Percentiles rank a stretch among this genome's conserved stretches.
These are phyloP conservation scores for Empis livida DNA, from an alignment of 2,888 invertebrate genomes.

Conservation along the genomic window DNA sequence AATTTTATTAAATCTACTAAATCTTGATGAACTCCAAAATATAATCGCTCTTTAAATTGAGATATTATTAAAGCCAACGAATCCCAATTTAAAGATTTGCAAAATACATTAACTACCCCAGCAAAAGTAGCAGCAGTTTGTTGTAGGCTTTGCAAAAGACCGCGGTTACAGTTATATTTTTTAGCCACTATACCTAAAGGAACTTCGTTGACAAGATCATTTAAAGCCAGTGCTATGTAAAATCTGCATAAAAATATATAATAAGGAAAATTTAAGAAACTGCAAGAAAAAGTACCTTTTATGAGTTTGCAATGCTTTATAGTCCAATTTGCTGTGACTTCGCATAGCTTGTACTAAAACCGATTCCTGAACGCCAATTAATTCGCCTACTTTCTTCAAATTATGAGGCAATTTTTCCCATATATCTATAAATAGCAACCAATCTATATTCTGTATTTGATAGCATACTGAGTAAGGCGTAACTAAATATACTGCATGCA, in stretches of 20 bases:
- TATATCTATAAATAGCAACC: constrained; percentile 63
- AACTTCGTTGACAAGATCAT: constrained; percentile 86
- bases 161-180: constrained; percentile 78
- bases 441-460: constrained; percentile 64
- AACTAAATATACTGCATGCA: constrained; percentile 90
- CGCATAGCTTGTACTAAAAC: constrained; percentile 69
- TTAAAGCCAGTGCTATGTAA: constrained; percentile 79
- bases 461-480: constrained; percentile 84
- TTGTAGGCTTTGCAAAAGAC: constrained; percentile 85
- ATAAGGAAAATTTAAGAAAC: too few species aligned
- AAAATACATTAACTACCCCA: constrained; percentile 95
- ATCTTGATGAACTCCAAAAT: constrained; percentile 88
- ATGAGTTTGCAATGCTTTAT: constrained; percentile 46
- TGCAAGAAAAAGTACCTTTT: too few species aligned
- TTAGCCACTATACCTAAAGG: constrained; percentile 65
- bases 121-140: constrained; percentile 93
- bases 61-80: constrained; percentile 78
- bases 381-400: constrained; percentile 73
- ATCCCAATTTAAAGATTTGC: constrained; percentile 82
- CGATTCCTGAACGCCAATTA: constrained; percentile 79
- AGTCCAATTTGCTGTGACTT: constrained; percentile 45
- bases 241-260: too few species aligned
- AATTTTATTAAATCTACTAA: constrained; percentile 82
- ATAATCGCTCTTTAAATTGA: constrained; percentile 87
- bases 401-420: constrained; percentile 70